Evolutionary conservation across 2,113 vertebrate genomes (phyloP), one percentile per base, ranked within the genome.

Genomic region (Daboia siamensis): DNA sequence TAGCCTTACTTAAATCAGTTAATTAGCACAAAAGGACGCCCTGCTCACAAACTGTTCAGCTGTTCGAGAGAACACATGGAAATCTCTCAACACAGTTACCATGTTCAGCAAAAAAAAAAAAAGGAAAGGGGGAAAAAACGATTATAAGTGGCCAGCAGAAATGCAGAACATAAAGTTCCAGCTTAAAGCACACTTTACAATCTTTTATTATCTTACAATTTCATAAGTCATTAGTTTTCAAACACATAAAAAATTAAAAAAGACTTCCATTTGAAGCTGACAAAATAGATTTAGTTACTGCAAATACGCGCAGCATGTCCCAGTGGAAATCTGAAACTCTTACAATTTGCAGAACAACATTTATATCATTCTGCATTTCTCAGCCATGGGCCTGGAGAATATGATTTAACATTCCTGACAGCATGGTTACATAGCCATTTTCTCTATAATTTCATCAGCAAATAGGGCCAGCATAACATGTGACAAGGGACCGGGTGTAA

Each of bases 1-100:
- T 91, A 95, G 97, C 96, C 96, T 97, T 96, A 95, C 88, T 94
- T 94, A 94, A 96, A 96, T 95, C 95, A 95, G 96, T 94, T 96
- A 95, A 97, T 97, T 97, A 95, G 95, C 86, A 95, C 46, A 94
- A 94, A 95, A 96, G 92, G 90, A 57, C 54, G 94, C 69, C 95
- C 95, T 97, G 95, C 92, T 96, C 95, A 95, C 94, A 91, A 88
- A 95, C 95, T 94, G 91, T 96, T 96, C 94, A 95, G 86, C 94
- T 96, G 89, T 96, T 96, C 86, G 91, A 94, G 88, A 88, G 33
- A 51, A 87, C 90, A 92, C 87, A n/a, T 92, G 56, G 29, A 57
- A 94, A 93, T 57, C 55, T 93, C 95, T 95, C 90, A 87, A 93
- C 54, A 85, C 55, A 15, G 90, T 94, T 87, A 95, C 91, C n/a